A percentile compares a stretch with the other conserved stretches of the same genome.
phyloP scores from a whole-genome alignment of 2,888 invertebrate genomes.

The Athalia rosae region DNA sequence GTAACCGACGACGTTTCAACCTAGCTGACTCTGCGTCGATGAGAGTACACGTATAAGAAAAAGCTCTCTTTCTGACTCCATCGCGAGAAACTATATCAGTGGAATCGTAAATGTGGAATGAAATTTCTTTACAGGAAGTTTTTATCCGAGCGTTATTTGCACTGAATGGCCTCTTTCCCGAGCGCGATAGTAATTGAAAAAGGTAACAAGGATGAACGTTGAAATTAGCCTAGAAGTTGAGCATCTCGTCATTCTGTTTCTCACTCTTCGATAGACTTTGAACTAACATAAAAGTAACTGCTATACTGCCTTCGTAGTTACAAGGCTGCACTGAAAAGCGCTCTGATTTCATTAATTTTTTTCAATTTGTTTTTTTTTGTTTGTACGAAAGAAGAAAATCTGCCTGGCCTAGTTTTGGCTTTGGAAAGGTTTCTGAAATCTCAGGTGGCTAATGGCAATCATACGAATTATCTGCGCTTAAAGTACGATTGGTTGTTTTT shows the following conservation, averaged over 20 bases:
- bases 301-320: conserved; percentile 3
- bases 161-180: conserved; percentile 38
- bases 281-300: neutral
- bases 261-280: neutral
- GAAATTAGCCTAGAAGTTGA: conserved; percentile 40
- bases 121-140: conserved; percentile 25
- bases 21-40: neutral
- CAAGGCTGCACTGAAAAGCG: conserved; percentile 9
- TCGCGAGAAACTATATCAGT: neutral
- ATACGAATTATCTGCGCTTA: too few relatives aligned
- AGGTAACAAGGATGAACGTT: conserved; percentile 29
- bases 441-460: too few relatives aligned
- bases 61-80: neutral
- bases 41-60: conserved; percentile 6
- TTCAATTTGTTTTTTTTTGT: neutral
- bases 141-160: conserved; percentile 22
- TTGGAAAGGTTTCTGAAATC: too few relatives aligned
- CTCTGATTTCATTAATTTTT: neutral
- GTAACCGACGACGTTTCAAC: conserved; percentile 27
- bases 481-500: too few relatives aligned
- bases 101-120: conserved; percentile 12
- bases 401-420: too few relatives aligned
- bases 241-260: neutral
- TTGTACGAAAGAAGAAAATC: neutral
- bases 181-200: conserved; percentile 32